Conservation (phyloP, 2,888 invertebrate species). For the Rhyacophila evoluta region DNA sequence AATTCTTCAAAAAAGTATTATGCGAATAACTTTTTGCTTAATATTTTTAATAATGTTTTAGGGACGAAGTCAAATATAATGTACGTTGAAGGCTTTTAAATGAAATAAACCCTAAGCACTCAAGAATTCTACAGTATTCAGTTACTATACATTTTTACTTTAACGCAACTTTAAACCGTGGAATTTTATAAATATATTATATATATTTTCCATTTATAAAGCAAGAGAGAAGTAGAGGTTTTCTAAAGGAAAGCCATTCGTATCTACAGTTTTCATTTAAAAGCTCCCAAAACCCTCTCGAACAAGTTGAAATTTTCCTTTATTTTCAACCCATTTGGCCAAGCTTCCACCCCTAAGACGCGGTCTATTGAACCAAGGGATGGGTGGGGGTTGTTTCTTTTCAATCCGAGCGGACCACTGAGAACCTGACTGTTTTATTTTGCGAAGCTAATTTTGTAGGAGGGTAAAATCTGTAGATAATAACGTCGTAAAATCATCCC, state of each 20-base stretch:
- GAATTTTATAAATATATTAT: constrained; percentile 11
- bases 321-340: constrained; percentile 42
- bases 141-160: neutral
- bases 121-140: neutral
- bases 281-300: constrained; percentile 31
- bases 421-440: constrained; percentile 46
- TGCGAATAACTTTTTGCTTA: no score
- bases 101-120: neutral
- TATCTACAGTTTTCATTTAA: constrained; percentile 38
- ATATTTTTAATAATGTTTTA: no score
- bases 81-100: neutral
- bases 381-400: constrained; percentile 35
- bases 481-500: constrained; percentile 49
- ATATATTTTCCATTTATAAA: constrained; percentile 2
- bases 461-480: constrained; percentile 51
- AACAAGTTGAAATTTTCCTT: constrained; percentile 36
- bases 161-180: neutral
- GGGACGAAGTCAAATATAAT: no score
- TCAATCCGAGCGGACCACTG: constrained; percentile 39
- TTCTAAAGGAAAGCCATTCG: constrained; percentile 31
- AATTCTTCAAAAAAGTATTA: no score
- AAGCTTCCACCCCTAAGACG: constrained; percentile 33
- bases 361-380: constrained; percentile 36
- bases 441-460: constrained; percentile 46
- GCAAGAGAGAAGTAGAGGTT: neutral